phyloP scores from a whole-genome alignment of 1,140 invertebrate species.

The Aphis craccivora region DNA sequence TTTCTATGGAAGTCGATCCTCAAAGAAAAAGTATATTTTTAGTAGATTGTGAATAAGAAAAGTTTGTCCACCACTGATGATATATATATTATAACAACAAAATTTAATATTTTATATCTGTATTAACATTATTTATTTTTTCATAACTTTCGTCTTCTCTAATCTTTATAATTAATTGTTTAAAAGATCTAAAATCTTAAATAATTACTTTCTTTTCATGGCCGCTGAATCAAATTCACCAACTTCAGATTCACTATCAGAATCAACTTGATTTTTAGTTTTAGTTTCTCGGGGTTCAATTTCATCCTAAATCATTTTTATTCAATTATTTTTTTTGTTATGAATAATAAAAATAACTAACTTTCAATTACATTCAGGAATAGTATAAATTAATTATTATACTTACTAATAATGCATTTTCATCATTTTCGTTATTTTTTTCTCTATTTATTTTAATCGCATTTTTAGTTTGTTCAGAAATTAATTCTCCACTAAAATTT shows the following conservation, averaged over 20 bases:
- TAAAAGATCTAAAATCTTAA: background rate
- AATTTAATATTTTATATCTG: no score
- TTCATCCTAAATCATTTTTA: slow-evolving; percentile 33
- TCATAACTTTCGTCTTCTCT: background rate
- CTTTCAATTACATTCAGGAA: background rate
- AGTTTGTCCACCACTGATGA: no score
- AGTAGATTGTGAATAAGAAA: no score
- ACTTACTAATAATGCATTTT: slow-evolving; percentile 34
- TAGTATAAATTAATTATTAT: background rate
- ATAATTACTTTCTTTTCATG: slow-evolving; percentile 51
- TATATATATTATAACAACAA: no score
- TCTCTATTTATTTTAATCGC: slow-evolving; percentile 63
- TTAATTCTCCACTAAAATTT: slow-evolving; percentile 60
- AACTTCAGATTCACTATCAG: slow-evolving; percentile 43
- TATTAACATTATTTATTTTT: background rate
- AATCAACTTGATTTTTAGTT: slow-evolving; percentile 47
- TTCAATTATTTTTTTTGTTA: background rate
- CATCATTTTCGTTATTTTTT: slow-evolving; percentile 66
- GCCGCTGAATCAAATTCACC: slow-evolving; percentile 65
- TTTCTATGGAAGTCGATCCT: no score
- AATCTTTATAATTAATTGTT: background rate
- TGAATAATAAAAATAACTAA: background rate
- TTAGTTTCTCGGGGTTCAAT: slow-evolving; percentile 31
- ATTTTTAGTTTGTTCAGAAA: slow-evolving; percentile 59
- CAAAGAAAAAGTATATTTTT: no score